Evolutionary conservation across 2,888 invertebrate genomes (phyloP).

Genomic region (Tenodera sinensis): DNA sequence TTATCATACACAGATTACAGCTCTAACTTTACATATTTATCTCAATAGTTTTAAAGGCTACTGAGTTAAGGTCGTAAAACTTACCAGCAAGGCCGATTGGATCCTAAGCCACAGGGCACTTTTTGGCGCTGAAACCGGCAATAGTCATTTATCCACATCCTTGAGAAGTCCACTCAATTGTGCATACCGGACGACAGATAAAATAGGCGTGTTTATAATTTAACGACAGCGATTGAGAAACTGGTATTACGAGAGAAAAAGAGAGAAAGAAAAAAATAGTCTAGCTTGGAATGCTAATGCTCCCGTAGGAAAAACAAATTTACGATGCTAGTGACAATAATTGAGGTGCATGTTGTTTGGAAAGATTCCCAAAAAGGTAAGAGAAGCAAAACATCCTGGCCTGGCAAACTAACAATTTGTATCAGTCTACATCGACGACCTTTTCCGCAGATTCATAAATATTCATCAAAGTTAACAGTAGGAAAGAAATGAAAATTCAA

Average conservation of each 20-base stretch:
- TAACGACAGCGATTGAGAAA: background rate
- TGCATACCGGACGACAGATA: background rate
- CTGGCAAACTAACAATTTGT: background rate
- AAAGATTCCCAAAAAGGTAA: background rate
- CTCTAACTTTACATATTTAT: background rate
- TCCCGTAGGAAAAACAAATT: background rate
- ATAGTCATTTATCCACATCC: background rate
- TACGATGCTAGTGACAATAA: background rate
- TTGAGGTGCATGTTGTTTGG: background rate
- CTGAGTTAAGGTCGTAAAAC: background rate
- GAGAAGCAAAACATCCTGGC: background rate
- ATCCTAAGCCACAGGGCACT: background rate
- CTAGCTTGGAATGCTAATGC: background rate
- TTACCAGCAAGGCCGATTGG: background rate
- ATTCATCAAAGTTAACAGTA: background rate
- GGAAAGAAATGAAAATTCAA: background rate
- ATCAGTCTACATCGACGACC: background rate
- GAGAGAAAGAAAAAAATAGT: background rate
- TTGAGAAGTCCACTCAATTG: background rate
- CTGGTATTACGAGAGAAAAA: background rate
- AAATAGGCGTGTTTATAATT: background rate
- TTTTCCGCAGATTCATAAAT: background rate
- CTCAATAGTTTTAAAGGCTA: background rate
- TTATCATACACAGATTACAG: background rate
- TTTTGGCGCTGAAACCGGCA: background rate